Conservation (phyloP, 2,113 vertebrate species). For the Cynopterus brachyotis region DNA sequence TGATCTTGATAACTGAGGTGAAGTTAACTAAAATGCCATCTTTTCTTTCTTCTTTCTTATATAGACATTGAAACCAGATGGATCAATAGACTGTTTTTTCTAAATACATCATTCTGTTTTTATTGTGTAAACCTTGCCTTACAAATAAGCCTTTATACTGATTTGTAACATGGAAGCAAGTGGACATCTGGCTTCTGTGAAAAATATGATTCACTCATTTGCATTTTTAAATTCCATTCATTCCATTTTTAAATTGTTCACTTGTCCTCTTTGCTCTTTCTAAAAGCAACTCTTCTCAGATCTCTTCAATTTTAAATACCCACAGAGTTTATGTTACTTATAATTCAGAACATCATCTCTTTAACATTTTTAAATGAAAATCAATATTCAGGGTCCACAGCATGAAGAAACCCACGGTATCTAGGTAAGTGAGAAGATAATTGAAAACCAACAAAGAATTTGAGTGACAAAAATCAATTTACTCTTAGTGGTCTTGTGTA, state of each 20-base stretch:
- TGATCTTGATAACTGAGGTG: not conserved
- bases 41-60: not conserved
- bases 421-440: not conserved
- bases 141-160: slow-evolving; percentile 73
- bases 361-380: slow-evolving; percentile 44
- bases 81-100: slow-evolving; percentile 72
- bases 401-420: not conserved
- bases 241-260: slow-evolving; percentile 76
- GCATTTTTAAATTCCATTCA: slow-evolving; percentile 77
- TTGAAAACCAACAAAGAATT: not conserved
- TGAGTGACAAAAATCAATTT: not conserved
- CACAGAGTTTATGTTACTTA: not conserved
- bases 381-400: not conserved
- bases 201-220: slow-evolving; percentile 75
- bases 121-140: slow-evolving; percentile 69
- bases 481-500: not conserved
- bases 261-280: slow-evolving; percentile 70
- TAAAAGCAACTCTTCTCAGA: slow-evolving; percentile 59
- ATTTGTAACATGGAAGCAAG: slow-evolving; percentile 75
- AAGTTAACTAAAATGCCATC: slow-evolving; percentile 27
- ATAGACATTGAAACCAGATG: slow-evolving; percentile 64
- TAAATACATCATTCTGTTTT: slow-evolving; percentile 71
- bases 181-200: slow-evolving; percentile 75
- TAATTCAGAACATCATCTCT: not conserved
- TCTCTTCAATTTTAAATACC: slow-evolving; percentile 43